These are phyloP conservation scores for Catajapyx aquilonaris DNA, from an alignment of 1,140 invertebrate genomes.

Conservation along the genomic window DNA sequence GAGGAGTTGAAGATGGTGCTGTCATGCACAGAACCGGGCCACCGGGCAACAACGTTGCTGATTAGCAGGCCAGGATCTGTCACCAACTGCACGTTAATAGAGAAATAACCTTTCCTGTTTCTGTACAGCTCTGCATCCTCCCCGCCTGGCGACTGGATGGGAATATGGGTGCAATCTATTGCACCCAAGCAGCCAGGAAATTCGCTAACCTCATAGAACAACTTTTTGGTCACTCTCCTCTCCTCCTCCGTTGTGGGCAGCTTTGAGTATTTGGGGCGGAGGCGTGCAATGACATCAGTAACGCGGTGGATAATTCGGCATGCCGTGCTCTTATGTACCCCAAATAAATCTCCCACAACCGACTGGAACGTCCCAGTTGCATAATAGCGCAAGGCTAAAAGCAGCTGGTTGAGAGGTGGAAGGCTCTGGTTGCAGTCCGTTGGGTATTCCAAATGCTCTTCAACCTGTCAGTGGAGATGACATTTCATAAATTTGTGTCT, in stretches of 20 bases:
- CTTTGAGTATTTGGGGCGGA: constrained; percentile 4
- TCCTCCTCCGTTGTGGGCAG: constrained; percentile 8
- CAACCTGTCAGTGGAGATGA: no score
- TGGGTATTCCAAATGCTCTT: no score
- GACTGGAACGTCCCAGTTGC: constrained; percentile 9
- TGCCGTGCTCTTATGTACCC: constrained; percentile 4
- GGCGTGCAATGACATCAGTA: constrained; percentile 5
- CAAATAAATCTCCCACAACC: constrained; percentile 6
- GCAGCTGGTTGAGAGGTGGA: constrained; percentile 6
- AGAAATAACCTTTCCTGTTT: constrained; percentile 22
- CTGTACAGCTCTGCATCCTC: constrained; percentile 19
- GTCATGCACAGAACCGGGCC: constrained; percentile 17
- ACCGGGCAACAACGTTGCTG: constrained; percentile 18
- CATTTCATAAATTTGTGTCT: no score
- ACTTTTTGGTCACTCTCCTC: constrained; percentile 3
- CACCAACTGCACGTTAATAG: constrained; percentile 20
- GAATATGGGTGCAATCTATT: constrained; percentile 23
- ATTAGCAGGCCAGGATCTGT: constrained; percentile 17
- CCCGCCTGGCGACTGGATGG: constrained; percentile 19
- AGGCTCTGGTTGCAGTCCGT: no score
- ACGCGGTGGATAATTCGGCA: constrained; percentile 9
- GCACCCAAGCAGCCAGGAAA: constrained; percentile 22
- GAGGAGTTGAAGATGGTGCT: constrained; percentile 16
- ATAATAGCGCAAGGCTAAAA: constrained; percentile 9
- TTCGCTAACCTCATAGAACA: constrained; percentile 16